Evolutionary conservation across 2,113 vertebrate species (phyloP).

Genomic region (Psephotus haematonotus): DNA sequence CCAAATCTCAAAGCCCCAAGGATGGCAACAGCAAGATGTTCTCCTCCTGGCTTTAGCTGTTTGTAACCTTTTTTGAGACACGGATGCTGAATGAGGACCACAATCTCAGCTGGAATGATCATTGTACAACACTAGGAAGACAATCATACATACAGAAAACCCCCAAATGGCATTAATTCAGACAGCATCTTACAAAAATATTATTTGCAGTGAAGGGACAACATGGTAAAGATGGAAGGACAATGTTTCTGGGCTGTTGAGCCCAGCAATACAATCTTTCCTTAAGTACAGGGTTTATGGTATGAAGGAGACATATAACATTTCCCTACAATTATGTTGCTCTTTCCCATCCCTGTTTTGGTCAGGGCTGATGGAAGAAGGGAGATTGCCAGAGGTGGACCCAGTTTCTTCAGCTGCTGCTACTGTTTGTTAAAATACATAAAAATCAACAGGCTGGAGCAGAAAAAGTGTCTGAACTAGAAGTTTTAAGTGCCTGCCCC

Average conservation of each 20-base stretch:
- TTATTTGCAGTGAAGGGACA: neutral
- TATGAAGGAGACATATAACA: neutral
- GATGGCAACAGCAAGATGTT: neutral
- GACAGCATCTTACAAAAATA: neutral
- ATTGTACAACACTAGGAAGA: neutral
- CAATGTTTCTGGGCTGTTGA: neutral
- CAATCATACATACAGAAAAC: neutral
- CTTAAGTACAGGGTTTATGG: neutral
- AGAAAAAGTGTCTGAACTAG: neutral
- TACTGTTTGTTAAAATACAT: slow-evolving; percentile 7
- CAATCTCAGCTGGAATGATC: neutral
- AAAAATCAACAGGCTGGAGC: neutral
- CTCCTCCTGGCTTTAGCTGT: neutral
- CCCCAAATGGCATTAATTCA: neutral
- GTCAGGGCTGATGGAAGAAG: neutral
- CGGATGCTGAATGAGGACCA: neutral
- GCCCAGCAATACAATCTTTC: neutral
- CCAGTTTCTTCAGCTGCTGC: neutral
- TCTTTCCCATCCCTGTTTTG: neutral
- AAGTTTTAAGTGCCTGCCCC: neutral
- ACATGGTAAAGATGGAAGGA: neutral
- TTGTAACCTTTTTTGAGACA: neutral
- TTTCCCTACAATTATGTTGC: neutral
- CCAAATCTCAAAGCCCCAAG: neutral
- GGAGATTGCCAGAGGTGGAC: neutral